A percentile compares a stretch with the other conserved stretches of the same genome.
Evolutionary conservation across 2,113 vertebrate species (phyloP).

Genomic region (Monopterus albus): DNA sequence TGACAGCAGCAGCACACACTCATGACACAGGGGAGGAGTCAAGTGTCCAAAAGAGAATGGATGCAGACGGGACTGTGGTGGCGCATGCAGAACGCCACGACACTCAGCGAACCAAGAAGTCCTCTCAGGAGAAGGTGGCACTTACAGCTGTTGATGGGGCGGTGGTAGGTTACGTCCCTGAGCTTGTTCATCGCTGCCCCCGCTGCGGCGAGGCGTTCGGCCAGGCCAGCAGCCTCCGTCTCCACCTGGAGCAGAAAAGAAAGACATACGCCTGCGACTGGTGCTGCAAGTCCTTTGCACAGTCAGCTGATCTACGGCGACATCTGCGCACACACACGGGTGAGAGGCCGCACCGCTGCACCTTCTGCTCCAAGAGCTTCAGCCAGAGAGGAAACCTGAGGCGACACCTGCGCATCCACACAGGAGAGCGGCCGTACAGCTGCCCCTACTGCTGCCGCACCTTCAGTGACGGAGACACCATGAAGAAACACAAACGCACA

Average conservation of each 20-base stretch:
- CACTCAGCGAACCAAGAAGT: background rate
- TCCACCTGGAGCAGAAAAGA: constrained; percentile 77
- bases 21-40: background rate
- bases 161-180: background rate
- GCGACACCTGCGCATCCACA: constrained; percentile 79
- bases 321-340: constrained; percentile 83
- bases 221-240: constrained; percentile 62
- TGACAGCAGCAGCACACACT: rapidly evolving
- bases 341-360: constrained; percentile 80
- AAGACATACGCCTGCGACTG: constrained; percentile 78
- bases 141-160: rapidly evolving
- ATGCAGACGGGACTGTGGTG: background rate
- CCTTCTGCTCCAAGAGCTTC: constrained; percentile 82
- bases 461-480: constrained; percentile 78
- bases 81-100: background rate
- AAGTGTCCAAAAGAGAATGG: background rate
- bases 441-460: constrained; percentile 75
- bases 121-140: background rate
- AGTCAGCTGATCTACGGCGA: constrained; percentile 81
- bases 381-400: constrained; percentile 81
- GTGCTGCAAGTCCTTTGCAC: constrained; percentile 82
- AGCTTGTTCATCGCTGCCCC: constrained; percentile 64
- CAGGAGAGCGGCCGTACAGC: constrained; percentile 78
- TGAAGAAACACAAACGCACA: constrained; percentile 78
- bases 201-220: constrained; percentile 76